Conservation (phyloP, 2,113 vertebrate genomes). For the Hippopotamus amphibius region DNA sequence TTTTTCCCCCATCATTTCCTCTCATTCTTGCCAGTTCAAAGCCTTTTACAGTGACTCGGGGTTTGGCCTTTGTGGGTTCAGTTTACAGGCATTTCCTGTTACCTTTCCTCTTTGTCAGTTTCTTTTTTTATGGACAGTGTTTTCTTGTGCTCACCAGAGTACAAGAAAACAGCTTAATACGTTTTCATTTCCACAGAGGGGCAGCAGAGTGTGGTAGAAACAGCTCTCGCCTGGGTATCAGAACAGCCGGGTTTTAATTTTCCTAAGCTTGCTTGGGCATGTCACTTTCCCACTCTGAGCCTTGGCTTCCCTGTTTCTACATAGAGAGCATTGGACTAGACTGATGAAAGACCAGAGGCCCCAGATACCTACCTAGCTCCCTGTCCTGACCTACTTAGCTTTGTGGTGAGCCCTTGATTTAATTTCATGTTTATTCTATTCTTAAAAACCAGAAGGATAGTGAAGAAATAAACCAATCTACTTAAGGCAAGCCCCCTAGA, state of each 20-base stretch:
- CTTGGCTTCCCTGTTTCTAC: slow-evolving; percentile 30
- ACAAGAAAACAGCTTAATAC: background rate
- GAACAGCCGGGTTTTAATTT: background rate
- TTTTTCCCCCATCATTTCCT: slow-evolving; percentile 69
- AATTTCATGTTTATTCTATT: slow-evolving; percentile 45
- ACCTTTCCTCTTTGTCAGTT: slow-evolving; percentile 59
- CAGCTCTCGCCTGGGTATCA: background rate
- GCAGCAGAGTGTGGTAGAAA: slow-evolving; percentile 48
- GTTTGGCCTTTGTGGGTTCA: slow-evolving; percentile 54
- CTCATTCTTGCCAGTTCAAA: slow-evolving; percentile 72
- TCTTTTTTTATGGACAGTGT: background rate
- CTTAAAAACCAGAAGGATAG: slow-evolving; percentile 6
- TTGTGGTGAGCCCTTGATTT: slow-evolving; percentile 19
- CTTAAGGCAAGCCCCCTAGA: background rate
- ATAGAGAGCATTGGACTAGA: background rate
- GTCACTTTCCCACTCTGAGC: background rate
- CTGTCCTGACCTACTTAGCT: background rate
- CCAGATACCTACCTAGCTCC: background rate
- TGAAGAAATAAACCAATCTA: background rate
- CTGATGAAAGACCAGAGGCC: background rate
- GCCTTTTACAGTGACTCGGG: background rate
- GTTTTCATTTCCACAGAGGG: slow-evolving; percentile 47
- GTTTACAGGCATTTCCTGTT: slow-evolving; percentile 74
- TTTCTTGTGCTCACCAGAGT: background rate
- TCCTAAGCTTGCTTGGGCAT: background rate